Percentiles rank a stretch among this genome's conserved stretches.
These are phyloP conservation scores for Helicoverpa assulta DNA, from an alignment of 2,888 invertebrate species.

Conservation along the genomic window DNA sequence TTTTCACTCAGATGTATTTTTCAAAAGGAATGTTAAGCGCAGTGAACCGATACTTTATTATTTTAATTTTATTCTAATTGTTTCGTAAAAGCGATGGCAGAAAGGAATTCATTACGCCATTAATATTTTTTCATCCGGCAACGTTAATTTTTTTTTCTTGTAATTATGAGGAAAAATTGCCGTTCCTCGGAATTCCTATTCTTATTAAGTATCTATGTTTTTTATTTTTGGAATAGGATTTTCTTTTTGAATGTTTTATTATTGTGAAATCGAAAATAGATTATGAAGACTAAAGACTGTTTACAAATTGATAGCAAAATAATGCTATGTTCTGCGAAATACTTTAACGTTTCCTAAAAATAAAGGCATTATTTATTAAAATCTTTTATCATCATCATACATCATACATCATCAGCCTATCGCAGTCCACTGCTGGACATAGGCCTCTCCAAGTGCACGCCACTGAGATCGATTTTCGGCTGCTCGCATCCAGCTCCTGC, in stretches of 20 bases:
- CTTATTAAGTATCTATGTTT: constrained; percentile 31
- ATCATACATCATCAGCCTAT: too few species aligned
- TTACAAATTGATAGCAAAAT: too few species aligned
- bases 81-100: constrained; percentile 50
- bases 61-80: constrained; percentile 58
- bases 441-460: too few species aligned
- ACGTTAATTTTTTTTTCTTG: constrained; percentile 66
- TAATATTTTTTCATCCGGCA: constrained; percentile 68
- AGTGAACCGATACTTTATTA: constrained; percentile 27
- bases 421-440: too few species aligned
- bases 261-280: not conserved
- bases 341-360: not conserved
- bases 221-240: not conserved
- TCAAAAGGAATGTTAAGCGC: constrained; percentile 23
- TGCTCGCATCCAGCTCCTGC: too few species aligned
- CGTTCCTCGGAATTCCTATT: constrained; percentile 24
- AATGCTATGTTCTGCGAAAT: not conserved
- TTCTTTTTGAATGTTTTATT: not conserved
- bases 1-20: constrained; percentile 4
- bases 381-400: too few species aligned
- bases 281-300: not conserved
- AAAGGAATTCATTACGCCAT: constrained; percentile 71
- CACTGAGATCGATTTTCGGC: too few species aligned
- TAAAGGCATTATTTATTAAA: too few species aligned
- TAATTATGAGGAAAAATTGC: constrained; percentile 61